A percentile compares a stretch with the other conserved stretches of the same genome.
Conservation (phyloP, 2,113 vertebrate species). For the Rhinoptilus africanus region DNA sequence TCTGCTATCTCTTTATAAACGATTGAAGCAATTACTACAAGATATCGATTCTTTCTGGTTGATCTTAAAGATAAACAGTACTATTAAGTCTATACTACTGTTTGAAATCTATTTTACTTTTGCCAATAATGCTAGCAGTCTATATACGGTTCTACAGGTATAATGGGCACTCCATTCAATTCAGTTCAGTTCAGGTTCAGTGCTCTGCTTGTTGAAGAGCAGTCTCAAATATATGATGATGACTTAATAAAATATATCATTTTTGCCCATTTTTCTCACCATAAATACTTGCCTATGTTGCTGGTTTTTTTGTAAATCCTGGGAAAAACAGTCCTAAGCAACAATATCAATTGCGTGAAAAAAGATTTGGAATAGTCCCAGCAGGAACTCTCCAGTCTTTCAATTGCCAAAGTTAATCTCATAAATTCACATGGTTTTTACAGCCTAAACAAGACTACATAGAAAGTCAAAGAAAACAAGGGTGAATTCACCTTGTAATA, state of each 20-base stretch:
- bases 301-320: background rate
- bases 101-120: background rate
- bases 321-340: background rate
- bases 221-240: background rate
- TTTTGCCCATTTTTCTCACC: background rate
- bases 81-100: background rate
- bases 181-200: background rate
- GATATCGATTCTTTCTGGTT: background rate
- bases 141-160: background rate
- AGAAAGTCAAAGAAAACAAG: background rate
- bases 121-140: background rate
- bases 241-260: background rate
- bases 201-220: background rate
- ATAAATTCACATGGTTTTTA: constrained; percentile 1
- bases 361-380: background rate
- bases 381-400: background rate
- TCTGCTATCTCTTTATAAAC: background rate
- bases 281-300: background rate
- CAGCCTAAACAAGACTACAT: background rate
- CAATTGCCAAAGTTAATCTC: background rate
- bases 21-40: background rate
- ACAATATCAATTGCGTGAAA: background rate
- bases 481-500: background rate
- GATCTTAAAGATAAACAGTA: background rate
- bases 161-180: background rate